Evolutionary conservation across 1,140 invertebrate species (phyloP).

Genomic region (Calycopis cecrops): DNA sequence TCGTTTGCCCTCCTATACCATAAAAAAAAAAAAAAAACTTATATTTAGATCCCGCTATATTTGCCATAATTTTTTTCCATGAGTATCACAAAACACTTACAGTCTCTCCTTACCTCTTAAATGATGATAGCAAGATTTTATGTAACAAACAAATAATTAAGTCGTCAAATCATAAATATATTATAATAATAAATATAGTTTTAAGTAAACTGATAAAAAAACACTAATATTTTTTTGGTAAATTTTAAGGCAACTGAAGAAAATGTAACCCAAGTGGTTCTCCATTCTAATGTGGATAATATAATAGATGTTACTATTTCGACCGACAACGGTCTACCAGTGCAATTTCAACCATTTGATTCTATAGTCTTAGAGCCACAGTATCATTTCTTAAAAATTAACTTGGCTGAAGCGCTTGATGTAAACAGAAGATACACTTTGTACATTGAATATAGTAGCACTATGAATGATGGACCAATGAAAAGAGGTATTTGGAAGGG

Average conservation of each 20-base stretch:
- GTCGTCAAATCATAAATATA: too few relatives aligned
- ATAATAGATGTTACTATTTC: slow-evolving; percentile 38
- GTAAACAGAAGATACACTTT: slow-evolving; percentile 44
- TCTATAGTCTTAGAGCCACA: slow-evolving; percentile 35
- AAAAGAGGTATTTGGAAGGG: slow-evolving; percentile 63
- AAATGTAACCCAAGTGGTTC: slow-evolving; percentile 47
- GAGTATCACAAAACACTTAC: too few relatives aligned
- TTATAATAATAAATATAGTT: too few relatives aligned
- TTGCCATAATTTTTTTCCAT: too few relatives aligned
- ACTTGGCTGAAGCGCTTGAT: slow-evolving; percentile 33
- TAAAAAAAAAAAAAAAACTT: too few relatives aligned
- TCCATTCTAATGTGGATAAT: slow-evolving; percentile 54
- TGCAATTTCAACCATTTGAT: slow-evolving; percentile 26
- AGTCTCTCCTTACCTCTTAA: too few relatives aligned
- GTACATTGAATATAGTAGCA: slow-evolving; percentile 44
- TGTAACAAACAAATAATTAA: too few relatives aligned
- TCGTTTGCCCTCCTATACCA: too few relatives aligned
- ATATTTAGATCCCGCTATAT: too few relatives aligned
- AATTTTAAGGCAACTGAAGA: slow-evolving; percentile 46
- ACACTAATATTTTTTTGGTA: background rate
- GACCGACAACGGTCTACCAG: slow-evolving; percentile 18
- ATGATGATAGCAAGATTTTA: too few relatives aligned
- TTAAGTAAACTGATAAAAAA: too few relatives aligned
- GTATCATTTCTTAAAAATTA: slow-evolving; percentile 56
- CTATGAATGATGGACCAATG: slow-evolving; percentile 65